phyloP scores from a whole-genome alignment of 2,113 vertebrate genomes.

The Catharus fuscescens region DNA sequence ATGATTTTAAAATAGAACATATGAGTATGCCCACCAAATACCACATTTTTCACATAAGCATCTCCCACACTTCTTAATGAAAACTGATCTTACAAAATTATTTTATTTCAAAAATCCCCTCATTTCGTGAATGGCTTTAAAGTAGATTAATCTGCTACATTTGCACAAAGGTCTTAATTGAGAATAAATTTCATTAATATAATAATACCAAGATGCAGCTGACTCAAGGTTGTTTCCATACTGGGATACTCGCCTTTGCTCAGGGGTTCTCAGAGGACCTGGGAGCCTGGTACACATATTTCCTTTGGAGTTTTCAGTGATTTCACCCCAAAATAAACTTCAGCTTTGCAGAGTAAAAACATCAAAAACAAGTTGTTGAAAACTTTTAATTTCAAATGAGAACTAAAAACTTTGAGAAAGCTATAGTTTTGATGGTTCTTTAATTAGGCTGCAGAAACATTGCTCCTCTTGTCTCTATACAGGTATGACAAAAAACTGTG shows the following conservation, averaged over 20 bases:
- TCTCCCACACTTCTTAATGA: constrained; percentile 9
- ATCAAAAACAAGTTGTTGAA: not conserved
- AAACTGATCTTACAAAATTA: not conserved
- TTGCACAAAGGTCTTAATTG: not conserved
- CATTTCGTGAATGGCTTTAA: not conserved
- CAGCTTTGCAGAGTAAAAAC: not conserved
- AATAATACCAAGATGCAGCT: not conserved
- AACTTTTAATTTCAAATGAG: not conserved
- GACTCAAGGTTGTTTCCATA: not conserved
- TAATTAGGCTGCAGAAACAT: not conserved
- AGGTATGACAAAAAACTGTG: not conserved
- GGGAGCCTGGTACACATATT: rapidly evolving
- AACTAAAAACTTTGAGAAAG: not conserved
- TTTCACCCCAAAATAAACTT: not conserved
- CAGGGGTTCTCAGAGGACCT: not conserved
- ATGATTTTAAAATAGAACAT: constrained; percentile 4
- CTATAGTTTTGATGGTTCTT: not conserved
- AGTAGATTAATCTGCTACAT: not conserved
- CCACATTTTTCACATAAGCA: not conserved
- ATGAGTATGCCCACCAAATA: not conserved
- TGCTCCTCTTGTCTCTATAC: not conserved
- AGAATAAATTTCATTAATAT: not conserved
- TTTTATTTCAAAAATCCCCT: not conserved
- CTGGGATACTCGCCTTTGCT: not conserved
- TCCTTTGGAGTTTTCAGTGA: not conserved